These are phyloP conservation scores for Phoenicopterus ruber DNA, from an alignment of 2,113 vertebrate species.

Conservation along the genomic window DNA sequence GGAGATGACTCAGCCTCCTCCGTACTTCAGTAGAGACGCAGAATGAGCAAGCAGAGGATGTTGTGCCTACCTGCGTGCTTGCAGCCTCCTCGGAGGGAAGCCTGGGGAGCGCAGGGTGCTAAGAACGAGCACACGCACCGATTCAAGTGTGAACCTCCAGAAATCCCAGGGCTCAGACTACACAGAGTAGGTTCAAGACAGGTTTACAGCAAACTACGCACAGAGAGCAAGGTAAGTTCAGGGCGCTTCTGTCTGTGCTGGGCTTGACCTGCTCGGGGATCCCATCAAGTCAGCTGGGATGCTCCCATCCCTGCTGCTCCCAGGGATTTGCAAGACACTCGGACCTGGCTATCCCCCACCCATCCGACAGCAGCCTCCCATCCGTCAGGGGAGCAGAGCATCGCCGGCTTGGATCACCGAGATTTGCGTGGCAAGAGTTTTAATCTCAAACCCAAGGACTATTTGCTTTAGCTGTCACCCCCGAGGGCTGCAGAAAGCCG, in stretches of 20 bases:
- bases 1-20: slow-evolving; percentile 8
- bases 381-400: neutral
- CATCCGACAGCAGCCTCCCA: neutral
- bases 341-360: neutral
- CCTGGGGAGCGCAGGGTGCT: neutral
- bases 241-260: neutral
- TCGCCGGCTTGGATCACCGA: neutral
- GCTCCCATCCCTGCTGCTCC: neutral
- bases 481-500: neutral
- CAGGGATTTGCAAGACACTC: neutral
- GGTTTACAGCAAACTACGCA: neutral
- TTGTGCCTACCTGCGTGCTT: neutral
- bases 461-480: neutral
- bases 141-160: neutral
- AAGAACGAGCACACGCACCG: neutral
- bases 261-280: neutral
- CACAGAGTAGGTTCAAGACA: accelerated
- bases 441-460: neutral
- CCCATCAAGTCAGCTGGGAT: neutral
- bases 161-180: neutral
- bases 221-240: no score
- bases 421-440: neutral
- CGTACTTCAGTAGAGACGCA: neutral
- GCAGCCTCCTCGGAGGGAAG: neutral
- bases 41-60: neutral